These are phyloP conservation scores for Archaeoteleia sp. DNA, from an alignment of 2,888 invertebrate genomes.

Conservation along the genomic window DNA sequence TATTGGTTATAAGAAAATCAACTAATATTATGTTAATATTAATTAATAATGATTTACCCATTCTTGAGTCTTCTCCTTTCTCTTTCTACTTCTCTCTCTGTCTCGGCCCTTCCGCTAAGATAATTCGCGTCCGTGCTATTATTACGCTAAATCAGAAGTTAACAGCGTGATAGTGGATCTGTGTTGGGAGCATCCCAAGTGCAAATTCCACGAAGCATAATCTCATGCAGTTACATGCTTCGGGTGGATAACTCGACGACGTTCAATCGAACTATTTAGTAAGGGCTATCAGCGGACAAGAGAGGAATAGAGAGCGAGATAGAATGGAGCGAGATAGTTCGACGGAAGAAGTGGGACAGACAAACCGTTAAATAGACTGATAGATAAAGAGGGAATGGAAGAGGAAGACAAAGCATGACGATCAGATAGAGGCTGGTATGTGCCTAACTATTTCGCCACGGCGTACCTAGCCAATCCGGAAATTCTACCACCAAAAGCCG, in stretches of 20 bases:
- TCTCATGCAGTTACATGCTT: slow-evolving; percentile 59
- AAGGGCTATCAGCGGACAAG: slow-evolving; percentile 51
- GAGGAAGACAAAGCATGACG: slow-evolving; percentile 26
- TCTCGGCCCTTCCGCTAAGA: slow-evolving; percentile 13
- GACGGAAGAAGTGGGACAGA: slow-evolving; percentile 3
- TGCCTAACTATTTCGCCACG: slow-evolving; percentile 62
- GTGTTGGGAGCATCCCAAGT: slow-evolving; percentile 53
- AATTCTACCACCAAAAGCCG: slow-evolving; percentile 54
- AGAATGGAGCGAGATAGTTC: slow-evolving; percentile 3
- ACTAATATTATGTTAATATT: too few species aligned
- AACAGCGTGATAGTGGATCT: slow-evolving; percentile 45
- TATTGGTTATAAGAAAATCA: too few species aligned
- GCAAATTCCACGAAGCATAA: slow-evolving; percentile 62
- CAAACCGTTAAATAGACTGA: slow-evolving; percentile 34
- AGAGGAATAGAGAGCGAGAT: slow-evolving; percentile 12
- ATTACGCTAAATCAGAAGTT: slow-evolving; percentile 53
- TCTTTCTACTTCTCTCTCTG: slow-evolving; percentile 18
- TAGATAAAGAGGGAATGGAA: slow-evolving; percentile 25
- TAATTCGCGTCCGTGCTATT: slow-evolving; percentile 50
- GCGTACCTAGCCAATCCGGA: slow-evolving; percentile 56
- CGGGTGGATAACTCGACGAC: slow-evolving; percentile 55
- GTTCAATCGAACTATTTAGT: slow-evolving; percentile 64
- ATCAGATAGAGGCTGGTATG: slow-evolving; percentile 57
- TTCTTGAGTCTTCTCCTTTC: too few species aligned
- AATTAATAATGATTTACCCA: too few species aligned